phyloP scores from a whole-genome alignment of 30 jellyfish, hydroid and myxozoan genomes.

The Sanderia malayensis region DNA sequence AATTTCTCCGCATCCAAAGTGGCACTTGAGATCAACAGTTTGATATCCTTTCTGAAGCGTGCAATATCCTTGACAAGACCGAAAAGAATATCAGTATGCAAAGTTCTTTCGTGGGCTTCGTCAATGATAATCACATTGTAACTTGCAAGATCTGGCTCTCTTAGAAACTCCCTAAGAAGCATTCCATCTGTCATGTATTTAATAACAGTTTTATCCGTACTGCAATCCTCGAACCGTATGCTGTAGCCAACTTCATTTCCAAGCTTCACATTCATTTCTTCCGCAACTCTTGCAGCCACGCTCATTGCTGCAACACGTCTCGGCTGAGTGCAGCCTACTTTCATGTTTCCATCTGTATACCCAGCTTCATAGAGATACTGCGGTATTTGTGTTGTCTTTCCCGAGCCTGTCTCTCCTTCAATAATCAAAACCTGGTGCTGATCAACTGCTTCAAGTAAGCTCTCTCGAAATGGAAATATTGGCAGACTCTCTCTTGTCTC shows the following conservation, averaged over 20 bases:
- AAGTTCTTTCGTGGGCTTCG: slow-evolving; percentile 99
- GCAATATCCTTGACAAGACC: slow-evolving; percentile 99
- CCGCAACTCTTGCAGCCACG: slow-evolving; percentile 99
- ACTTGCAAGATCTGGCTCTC: slow-evolving; percentile 99
- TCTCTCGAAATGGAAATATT: slow-evolving; percentile 75
- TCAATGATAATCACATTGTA: slow-evolving; percentile 97
- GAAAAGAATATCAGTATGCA: slow-evolving; percentile 97
- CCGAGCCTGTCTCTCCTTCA: slow-evolving; percentile 99
- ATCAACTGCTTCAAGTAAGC: slow-evolving; percentile 87
- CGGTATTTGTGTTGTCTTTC: slow-evolving; percentile 98
- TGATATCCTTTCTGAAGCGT: slow-evolving; percentile 91
- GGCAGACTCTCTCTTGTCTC: slow-evolving; percentile 96
- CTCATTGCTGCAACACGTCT: slow-evolving; percentile 99
- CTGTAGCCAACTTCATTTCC: slow-evolving; percentile 99
- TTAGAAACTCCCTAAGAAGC: slow-evolving; percentile 96
- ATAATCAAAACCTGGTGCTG: slow-evolving; percentile 92
- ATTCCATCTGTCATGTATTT: slow-evolving; percentile 99
- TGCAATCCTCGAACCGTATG: slow-evolving; percentile 97
- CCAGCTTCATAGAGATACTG: slow-evolving; percentile 98
- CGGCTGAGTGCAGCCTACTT: slow-evolving; percentile 99
- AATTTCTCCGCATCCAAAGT: slow-evolving; percentile 99
- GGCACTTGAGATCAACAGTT: slow-evolving; percentile 97
- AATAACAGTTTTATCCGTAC: slow-evolving; percentile 91
- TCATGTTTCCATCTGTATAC: slow-evolving; percentile 84
- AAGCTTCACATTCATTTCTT: slow-evolving; percentile 88